Evolutionary conservation across 2,888 invertebrate genomes (phyloP), one percentile per base, ranked within the genome.

Genomic region (Stramonita haemastoma): DNA sequence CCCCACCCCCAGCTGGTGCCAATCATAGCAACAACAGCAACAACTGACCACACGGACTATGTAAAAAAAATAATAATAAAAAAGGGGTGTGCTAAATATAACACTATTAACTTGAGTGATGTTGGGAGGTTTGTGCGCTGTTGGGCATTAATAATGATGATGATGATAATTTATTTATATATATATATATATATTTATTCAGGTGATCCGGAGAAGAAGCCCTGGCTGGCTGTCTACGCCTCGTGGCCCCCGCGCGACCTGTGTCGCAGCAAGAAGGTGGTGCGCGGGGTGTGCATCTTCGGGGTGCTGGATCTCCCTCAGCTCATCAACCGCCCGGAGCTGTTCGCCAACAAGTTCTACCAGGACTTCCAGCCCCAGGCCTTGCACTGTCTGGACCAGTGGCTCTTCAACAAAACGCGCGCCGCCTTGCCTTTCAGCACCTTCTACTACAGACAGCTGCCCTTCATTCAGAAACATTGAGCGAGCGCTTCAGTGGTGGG

Each of bases 311-410:
- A 95, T 86, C 91, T 94, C 34, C 92, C 92, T 0, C 91, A 93
- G 92, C 91, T 95, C 29, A 88, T 91, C 15, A 87, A 89, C 17
- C 90, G 94, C 8, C 90, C 88, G 36, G 94, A 94, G 86, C 91
- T 95, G n/a, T 94, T 95, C 88, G 94, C 93, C 22, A 95, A 95
- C 91, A 95, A 95, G 90, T 95, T 95, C 87, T 91, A 93, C 89
- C 36, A 92, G n/a, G 92, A 92, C 34, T 93, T 91, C 84, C 92
- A 94, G 70, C 93, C 93, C 36, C 86, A 93, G 17, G 91, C 92
- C 0, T 90, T 92, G 34, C 93, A 95, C 88, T 95, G 95, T 89
- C 86, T 95, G 66, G 94, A 94, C 88, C 93, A 95, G 88, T 90
- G 92, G 90, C 93, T 93, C 19, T 79, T 90, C 22, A 91, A 91